phyloP scores from a whole-genome alignment of 2,113 vertebrate species.

The Melanotaenia duboulayi region DNA sequence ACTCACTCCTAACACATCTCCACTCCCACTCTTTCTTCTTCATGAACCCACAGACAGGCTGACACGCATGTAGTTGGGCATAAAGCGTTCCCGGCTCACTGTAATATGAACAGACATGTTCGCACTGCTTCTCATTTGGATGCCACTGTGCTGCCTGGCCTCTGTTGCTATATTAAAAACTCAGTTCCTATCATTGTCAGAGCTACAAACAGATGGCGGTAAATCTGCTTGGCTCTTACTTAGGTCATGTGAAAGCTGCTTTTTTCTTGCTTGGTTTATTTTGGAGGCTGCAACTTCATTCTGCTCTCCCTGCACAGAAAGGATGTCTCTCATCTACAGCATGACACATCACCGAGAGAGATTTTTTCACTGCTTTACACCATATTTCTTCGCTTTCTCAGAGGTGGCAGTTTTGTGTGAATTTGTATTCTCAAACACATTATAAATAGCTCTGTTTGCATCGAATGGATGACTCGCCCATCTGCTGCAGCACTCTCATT shows the following conservation, averaged over 20 bases:
- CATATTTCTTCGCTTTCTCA: conserved; percentile 59
- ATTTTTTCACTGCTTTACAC: conserved; percentile 56
- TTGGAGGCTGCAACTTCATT: conserved; percentile 50
- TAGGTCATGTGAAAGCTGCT: conserved; percentile 64
- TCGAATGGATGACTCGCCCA: conserved; percentile 71
- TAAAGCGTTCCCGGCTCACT: conserved; percentile 54
- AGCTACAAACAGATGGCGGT: conserved; percentile 68
- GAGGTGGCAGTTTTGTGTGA: conserved; percentile 69
- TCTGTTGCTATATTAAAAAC: conserved; percentile 72
- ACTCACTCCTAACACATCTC: not conserved
- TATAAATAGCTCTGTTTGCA: conserved; percentile 80
- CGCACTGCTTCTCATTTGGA: conserved; percentile 72
- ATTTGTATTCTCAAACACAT: conserved; percentile 64
- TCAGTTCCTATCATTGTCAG: conserved; percentile 73
- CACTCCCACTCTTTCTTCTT: conserved; percentile 12
- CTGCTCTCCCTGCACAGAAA: conserved; percentile 27
- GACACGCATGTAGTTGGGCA: conserved; percentile 34
- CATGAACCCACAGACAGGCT: conserved; percentile 34
- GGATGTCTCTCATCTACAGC: conserved; percentile 40
- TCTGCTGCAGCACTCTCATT: conserved; percentile 77
- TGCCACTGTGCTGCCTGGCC: conserved; percentile 61
- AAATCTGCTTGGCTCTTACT: conserved; percentile 63
- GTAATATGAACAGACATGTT: conserved; percentile 70
- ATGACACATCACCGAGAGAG: conserved; percentile 61
- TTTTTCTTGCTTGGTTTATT: conserved; percentile 47